Evolutionary conservation across 92 coral and sea anemone species (phyloP).

Genomic region (Zoanthus solanderi): DNA sequence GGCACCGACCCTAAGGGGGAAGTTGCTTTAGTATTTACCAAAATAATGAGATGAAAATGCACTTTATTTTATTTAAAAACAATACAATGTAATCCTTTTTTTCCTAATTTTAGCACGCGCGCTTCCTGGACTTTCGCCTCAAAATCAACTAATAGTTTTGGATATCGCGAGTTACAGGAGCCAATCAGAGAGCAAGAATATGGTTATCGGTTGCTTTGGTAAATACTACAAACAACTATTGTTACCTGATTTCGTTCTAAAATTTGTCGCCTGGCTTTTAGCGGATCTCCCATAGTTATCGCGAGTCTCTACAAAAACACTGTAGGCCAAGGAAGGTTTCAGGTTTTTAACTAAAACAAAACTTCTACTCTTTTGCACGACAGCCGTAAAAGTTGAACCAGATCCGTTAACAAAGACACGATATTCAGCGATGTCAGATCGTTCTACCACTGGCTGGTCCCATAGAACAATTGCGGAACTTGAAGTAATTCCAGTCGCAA

Average conservation of each 20-base stretch:
- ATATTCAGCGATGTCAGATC: constrained; percentile 8
- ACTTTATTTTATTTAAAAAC: too few relatives aligned
- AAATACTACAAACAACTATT: neutral
- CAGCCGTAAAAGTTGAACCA: neutral
- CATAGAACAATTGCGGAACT: constrained; percentile 25
- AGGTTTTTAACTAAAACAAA: neutral
- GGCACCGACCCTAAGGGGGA: too few relatives aligned
- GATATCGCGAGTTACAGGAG: too few relatives aligned
- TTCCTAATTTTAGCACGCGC: too few relatives aligned
- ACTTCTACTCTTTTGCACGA: neutral
- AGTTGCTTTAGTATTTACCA: too few relatives aligned
- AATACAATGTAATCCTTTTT: too few relatives aligned
- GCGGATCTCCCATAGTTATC: constrained; percentile 3
- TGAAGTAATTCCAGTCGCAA: neutral
- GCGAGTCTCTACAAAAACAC: neutral
- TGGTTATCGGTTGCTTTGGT: too few relatives aligned
- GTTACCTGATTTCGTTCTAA: constrained; percentile 4
- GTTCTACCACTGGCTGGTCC: constrained; percentile 2
- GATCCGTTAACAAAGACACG: neutral
- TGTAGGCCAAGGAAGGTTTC: neutral
- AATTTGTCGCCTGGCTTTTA: neutral
- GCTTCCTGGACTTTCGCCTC: too few relatives aligned
- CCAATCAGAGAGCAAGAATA: too few relatives aligned
- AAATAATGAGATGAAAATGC: too few relatives aligned
- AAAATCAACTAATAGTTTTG: too few relatives aligned